These are phyloP conservation scores for Columba guinea DNA, from an alignment of 2,797 vertebrate genomes.

Conservation along the genomic window DNA sequence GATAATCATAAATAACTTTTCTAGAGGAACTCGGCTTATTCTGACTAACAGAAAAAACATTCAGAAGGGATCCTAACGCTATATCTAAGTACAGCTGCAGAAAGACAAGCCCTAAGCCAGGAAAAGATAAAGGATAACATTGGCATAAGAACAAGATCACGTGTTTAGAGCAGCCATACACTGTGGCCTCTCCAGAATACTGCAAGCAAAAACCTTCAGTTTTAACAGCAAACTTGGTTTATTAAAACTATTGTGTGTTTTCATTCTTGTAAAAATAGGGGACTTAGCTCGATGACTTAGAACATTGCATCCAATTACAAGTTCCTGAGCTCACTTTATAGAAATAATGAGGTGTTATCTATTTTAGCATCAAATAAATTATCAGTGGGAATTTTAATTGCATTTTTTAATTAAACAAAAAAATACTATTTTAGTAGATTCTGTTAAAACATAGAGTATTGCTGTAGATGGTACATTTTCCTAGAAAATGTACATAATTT, in stretches of 20 bases:
- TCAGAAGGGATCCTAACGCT: neutral
- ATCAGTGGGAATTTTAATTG: neutral
- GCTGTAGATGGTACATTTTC: neutral
- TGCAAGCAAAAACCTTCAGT: neutral
- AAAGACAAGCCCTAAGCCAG: neutral
- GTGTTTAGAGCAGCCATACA: neutral
- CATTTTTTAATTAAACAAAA: neutral
- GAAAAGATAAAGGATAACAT: neutral
- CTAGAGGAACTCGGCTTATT: neutral
- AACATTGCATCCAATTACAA: neutral
- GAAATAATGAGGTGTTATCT: neutral
- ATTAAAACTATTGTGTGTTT: neutral
- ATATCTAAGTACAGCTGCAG: neutral
- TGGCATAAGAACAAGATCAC: neutral
- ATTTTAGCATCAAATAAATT: neutral
- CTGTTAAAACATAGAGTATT: neutral
- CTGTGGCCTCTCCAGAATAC: neutral
- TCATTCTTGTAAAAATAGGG: neutral
- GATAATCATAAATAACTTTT: neutral
- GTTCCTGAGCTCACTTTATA: neutral
- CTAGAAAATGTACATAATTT: neutral
- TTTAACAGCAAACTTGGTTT: neutral
- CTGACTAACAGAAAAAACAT: neutral
- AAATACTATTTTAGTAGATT: neutral
- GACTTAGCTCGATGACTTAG: neutral